A percentile compares a stretch with the other conserved stretches of the same genome.
Evolutionary conservation across 30 jellyfish, hydroid and myxozoan species (phyloP).

Genomic region (Aurelia sp.): DNA sequence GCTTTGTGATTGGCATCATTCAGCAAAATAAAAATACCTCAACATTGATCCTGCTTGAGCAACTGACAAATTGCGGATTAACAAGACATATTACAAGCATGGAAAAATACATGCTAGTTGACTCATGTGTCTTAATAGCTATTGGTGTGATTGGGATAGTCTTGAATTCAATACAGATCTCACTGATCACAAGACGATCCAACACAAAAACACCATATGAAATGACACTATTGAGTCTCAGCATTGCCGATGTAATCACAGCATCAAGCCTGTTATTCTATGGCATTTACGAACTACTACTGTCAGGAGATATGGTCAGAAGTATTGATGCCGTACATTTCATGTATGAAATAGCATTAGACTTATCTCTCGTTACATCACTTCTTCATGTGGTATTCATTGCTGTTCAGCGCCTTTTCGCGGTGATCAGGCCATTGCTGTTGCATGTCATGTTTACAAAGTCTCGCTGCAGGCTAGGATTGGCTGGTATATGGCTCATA

Average conservation of each 20-base stretch:
- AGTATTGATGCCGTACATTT: neutral
- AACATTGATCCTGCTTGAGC: neutral
- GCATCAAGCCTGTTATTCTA: slow-evolving; percentile 9
- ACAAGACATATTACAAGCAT: neutral
- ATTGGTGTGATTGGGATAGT: slow-evolving; percentile 12
- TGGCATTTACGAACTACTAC: slow-evolving; percentile 25
- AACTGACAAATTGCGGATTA: neutral
- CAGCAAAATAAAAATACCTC: too few relatives aligned
- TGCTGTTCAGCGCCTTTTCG: slow-evolving; percentile 42
- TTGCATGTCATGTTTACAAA: slow-evolving; percentile 31
- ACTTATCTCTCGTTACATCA: slow-evolving; percentile 31
- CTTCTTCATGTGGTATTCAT: slow-evolving; percentile 38
- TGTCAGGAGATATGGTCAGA: neutral
- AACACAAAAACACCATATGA: slow-evolving; percentile 25
- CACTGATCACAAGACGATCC: neutral
- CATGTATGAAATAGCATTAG: slow-evolving; percentile 34
- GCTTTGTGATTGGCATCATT: too few relatives aligned
- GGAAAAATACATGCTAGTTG: slow-evolving; percentile 1
- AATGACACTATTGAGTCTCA: slow-evolving; percentile 24
- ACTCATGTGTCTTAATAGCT: slow-evolving; percentile 14
- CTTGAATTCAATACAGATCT: slow-evolving; percentile 15
- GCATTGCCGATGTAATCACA: slow-evolving; percentile 33
- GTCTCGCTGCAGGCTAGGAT: slow-evolving; percentile 30
- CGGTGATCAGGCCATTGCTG: slow-evolving; percentile 29
- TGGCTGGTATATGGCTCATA: slow-evolving; percentile 16